phyloP scores from a whole-genome alignment of 2,113 vertebrate species.

The Sporophila hypoxantha region DNA sequence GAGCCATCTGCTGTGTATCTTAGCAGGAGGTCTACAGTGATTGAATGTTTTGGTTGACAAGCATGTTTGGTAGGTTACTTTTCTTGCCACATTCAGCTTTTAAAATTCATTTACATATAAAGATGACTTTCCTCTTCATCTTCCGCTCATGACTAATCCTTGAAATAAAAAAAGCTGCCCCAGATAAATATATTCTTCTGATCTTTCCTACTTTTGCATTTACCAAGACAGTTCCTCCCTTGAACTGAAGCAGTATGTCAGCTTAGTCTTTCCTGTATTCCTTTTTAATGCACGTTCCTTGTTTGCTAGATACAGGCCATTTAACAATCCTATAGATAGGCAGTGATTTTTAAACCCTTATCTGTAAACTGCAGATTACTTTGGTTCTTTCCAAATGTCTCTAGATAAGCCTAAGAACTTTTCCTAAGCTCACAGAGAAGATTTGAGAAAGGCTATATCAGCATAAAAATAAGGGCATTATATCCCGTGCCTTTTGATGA shows the following conservation, averaged over 20 bases:
- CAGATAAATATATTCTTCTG: slow-evolving; percentile 30
- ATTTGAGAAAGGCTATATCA: not conserved
- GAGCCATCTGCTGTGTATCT: slow-evolving; percentile 1
- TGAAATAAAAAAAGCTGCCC: slow-evolving; percentile 24
- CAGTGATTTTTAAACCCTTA: slow-evolving; percentile 21
- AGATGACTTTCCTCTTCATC: slow-evolving; percentile 2
- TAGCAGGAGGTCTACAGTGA: not conserved
- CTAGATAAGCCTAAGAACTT: slow-evolving; percentile 1
- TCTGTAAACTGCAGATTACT: slow-evolving; percentile 20
- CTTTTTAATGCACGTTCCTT: slow-evolving; percentile 39
- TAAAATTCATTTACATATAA: slow-evolving; percentile 1
- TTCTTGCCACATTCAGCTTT: slow-evolving; percentile 1
- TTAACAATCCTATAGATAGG: not conserved
- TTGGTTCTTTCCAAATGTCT: not conserved
- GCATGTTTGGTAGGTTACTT: slow-evolving; percentile 5
- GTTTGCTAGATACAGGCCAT: slow-evolving; percentile 8
- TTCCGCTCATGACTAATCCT: not conserved
- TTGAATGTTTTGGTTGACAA: not conserved
- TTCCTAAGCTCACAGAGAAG: not conserved
- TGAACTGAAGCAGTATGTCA: slow-evolving; percentile 11
- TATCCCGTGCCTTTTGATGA: not conserved
- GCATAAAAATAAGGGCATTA: not conserved
- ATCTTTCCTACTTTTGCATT: slow-evolving; percentile 14
- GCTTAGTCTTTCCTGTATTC: slow-evolving; percentile 10
- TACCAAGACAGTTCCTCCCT: not conserved